These are phyloP conservation scores for Dynastes maya DNA, from an alignment of 2,888 invertebrate genomes.

Conservation along the genomic window DNA sequence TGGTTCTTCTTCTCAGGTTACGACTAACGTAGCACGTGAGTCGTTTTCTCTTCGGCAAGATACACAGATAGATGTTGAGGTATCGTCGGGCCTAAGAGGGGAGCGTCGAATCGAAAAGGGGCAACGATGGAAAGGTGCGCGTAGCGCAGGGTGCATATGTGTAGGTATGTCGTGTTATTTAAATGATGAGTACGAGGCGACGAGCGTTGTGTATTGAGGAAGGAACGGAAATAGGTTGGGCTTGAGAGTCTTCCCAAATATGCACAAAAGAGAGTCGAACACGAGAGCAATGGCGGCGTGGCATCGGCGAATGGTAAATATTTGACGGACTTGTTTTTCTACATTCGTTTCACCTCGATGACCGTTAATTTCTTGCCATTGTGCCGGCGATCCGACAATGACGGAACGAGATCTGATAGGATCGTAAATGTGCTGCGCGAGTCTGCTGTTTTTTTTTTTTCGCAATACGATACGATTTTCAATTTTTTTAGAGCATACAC, in stretches of 20 bases:
- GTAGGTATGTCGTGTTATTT: conserved; percentile 33
- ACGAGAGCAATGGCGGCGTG: conserved; percentile 41
- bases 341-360: conserved; percentile 42
- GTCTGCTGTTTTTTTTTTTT: neutral
- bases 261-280: conserved; percentile 47
- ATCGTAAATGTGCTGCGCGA: conserved; percentile 7
- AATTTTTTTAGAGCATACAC: neutral
- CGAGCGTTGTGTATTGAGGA: conserved; percentile 31
- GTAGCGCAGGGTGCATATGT: conserved; percentile 21
- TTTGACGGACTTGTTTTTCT: conserved; percentile 46
- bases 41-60: neutral
- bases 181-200: conserved; percentile 26
- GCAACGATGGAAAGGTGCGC: conserved; percentile 27
- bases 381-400: conserved; percentile 15
- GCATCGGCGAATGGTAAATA: conserved; percentile 36
- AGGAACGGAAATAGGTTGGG: conserved; percentile 49
- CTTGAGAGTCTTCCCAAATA: conserved; percentile 49
- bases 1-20: conserved; percentile 52
- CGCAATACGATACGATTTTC: conserved; percentile 20
- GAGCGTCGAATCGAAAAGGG: neutral
- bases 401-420: conserved; percentile 19
- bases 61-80: neutral
- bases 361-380: conserved; percentile 46
- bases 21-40: conserved; percentile 55
- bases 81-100: neutral